These are phyloP conservation scores for Eulithis testata DNA, from an alignment of 2,888 invertebrate genomes.

Conservation along the genomic window DNA sequence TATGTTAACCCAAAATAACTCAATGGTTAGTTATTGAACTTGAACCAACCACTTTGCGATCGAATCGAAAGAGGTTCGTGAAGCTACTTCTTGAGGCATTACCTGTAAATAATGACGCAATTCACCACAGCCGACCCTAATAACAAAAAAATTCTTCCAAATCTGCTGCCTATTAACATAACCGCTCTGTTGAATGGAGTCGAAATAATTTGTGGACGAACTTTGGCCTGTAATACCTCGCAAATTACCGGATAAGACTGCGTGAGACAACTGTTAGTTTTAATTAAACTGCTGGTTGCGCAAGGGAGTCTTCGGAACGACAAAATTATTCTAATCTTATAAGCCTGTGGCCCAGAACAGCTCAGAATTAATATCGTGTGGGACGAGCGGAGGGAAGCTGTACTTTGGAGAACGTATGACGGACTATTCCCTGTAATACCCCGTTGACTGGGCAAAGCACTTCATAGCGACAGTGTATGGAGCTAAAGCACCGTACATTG, in stretches of 20 bases:
- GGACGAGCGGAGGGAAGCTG: constrained; percentile 48
- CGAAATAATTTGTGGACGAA: constrained; percentile 83
- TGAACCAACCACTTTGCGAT: constrained; percentile 5
- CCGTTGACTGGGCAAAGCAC: background rate
- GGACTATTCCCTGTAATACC: constrained; percentile 4
- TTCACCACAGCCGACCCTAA: constrained; percentile 65
- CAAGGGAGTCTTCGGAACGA: constrained; percentile 78
- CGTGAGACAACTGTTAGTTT: constrained; percentile 85
- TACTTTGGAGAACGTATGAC: constrained; percentile 11
- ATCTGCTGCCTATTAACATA: constrained; percentile 81
- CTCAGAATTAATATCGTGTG: constrained; percentile 75
- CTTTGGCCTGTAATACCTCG: constrained; percentile 83
- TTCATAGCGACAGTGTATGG: no score
- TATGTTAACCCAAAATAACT: background rate
- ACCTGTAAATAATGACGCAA: constrained; percentile 60
- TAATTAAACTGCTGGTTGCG: constrained; percentile 83
- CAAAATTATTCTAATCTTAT: constrained; percentile 84
- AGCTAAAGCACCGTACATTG: no score
- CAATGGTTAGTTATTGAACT: background rate
- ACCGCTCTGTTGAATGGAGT: constrained; percentile 83
- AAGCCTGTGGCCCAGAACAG: constrained; percentile 76
- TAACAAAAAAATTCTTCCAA: constrained; percentile 78
- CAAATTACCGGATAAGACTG: constrained; percentile 84
- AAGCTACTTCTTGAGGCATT: background rate
- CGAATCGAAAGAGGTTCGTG: constrained; percentile 6